phyloP scores from a whole-genome alignment of 2,888 invertebrate genomes.

The Hemithea aestivaria region DNA sequence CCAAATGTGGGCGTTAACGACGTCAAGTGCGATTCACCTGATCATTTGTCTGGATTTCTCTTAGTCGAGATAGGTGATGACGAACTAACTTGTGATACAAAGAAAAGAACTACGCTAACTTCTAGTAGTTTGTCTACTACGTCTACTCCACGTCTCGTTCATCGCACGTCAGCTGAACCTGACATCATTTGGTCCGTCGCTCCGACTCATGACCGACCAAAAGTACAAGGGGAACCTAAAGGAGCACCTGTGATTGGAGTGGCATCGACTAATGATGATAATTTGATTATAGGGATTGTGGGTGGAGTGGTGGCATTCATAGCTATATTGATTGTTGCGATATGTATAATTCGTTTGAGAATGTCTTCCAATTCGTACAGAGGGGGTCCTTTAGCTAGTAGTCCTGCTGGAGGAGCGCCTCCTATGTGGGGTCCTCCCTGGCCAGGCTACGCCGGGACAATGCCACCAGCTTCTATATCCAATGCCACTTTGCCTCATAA shows the following conservation, averaged over 20 bases:
- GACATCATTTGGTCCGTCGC: constrained; percentile 94
- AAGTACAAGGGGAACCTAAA: constrained; percentile 79
- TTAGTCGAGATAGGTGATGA: constrained; percentile 89
- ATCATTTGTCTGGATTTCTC: constrained; percentile 83
- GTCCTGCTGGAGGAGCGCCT: constrained; percentile 80
- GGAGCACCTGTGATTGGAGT: constrained; percentile 77
- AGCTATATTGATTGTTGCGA: constrained; percentile 91
- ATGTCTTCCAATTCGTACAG: constrained; percentile 84
- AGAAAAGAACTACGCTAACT: constrained; percentile 72
- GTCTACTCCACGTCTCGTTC: constrained; percentile 72
- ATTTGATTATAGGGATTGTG: constrained; percentile 96
- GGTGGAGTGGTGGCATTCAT: constrained; percentile 96
- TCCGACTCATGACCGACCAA: constrained; percentile 82
- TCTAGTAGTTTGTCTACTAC: constrained; percentile 68
- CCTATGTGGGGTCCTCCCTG: constrained; percentile 79
- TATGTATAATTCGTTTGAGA: constrained; percentile 89
- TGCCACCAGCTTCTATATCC: constrained; percentile 80
- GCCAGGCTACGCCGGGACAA: constrained; percentile 79
- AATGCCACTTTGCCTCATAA: constrained; percentile 84
- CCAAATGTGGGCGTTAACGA: constrained; percentile 81
- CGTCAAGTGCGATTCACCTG: constrained; percentile 83
- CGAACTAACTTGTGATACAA: constrained; percentile 87
- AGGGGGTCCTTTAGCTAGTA: constrained; percentile 83
- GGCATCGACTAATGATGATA: constrained; percentile 87
- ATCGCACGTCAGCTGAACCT: constrained; percentile 85